Evolutionary conservation across 1,140 invertebrate genomes (phyloP).

Genomic region (Chelonus insularis): DNA sequence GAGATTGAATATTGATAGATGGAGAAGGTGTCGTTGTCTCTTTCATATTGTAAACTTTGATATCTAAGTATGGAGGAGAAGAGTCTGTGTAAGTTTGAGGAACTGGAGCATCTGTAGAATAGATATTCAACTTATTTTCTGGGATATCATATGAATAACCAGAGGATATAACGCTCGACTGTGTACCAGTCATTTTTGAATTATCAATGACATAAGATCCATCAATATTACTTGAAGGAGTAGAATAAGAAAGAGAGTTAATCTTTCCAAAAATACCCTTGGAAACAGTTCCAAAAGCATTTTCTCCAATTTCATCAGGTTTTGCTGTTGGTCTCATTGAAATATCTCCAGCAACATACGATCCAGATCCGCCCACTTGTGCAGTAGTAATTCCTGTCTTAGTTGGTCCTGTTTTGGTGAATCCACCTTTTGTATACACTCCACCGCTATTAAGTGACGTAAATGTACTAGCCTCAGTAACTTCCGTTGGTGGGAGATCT

Average conservation of each 20-base stretch:
- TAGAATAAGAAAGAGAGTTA: neutral
- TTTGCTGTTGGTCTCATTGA: slow-evolving; percentile 34
- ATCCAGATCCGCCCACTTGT: slow-evolving; percentile 50
- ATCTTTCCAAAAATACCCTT: neutral
- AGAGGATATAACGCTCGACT: neutral
- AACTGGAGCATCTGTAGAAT: slow-evolving; percentile 5
- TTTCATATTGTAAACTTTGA: slow-evolving; percentile 39
- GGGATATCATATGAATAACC: slow-evolving; percentile 43
- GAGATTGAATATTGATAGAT: too few species aligned
- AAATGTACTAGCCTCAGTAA: slow-evolving; percentile 24
- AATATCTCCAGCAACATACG: slow-evolving; percentile 43
- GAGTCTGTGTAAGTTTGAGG: neutral
- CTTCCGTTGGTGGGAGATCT: slow-evolving; percentile 26
- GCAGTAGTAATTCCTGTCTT: slow-evolving; percentile 54
- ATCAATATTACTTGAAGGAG: neutral
- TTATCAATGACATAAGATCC: slow-evolving; percentile 12
- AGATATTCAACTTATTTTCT: slow-evolving; percentile 29
- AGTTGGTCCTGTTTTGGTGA: slow-evolving; percentile 53
- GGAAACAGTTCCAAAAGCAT: slow-evolving; percentile 22
- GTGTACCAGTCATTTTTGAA: slow-evolving; percentile 23
- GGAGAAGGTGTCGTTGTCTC: too few species aligned
- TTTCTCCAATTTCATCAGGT: slow-evolving; percentile 45
- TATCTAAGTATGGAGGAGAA: slow-evolving; percentile 34
- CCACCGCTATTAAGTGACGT: neutral
- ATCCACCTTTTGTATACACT: slow-evolving; percentile 39